Percentiles rank a stretch among this genome's conserved stretches.
Conservation (phyloP, 2,888 invertebrate genomes). For the Harmothoe impar region DNA sequence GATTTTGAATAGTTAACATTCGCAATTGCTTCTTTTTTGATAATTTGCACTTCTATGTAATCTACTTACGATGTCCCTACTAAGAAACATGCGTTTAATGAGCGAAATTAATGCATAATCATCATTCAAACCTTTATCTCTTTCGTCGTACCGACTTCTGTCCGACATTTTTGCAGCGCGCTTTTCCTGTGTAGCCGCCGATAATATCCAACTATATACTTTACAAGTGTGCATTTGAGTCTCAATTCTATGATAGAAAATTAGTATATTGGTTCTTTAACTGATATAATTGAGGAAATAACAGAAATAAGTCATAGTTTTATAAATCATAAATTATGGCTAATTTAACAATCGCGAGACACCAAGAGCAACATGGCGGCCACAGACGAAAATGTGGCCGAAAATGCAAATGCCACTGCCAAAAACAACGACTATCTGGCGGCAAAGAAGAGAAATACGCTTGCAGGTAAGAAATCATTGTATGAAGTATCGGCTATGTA, state of each 20-base stretch:
- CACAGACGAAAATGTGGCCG: neutral
- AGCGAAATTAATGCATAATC: neutral
- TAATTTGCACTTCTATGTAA: no score
- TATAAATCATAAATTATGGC: no score
- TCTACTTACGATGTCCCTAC: no score
- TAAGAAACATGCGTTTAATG: no score
- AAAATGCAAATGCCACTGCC: neutral
- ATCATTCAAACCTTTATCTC: slow-evolving; percentile 5
- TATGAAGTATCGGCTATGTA: no score
- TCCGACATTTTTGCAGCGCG: neutral
- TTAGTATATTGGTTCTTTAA: no score
- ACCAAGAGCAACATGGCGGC: neutral
- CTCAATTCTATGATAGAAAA: no score
- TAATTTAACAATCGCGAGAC: neutral
- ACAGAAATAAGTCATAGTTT: no score
- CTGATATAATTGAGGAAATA: no score
- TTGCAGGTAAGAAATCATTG: neutral
- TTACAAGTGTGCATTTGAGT: neutral
- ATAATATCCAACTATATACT: neutral
- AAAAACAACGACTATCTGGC: neutral
- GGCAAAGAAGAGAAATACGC: neutral
- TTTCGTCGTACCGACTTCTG: neutral
- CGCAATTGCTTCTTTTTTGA: no score
- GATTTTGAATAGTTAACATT: no score
- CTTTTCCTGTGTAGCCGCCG: neutral